A percentile compares a stretch with the other conserved stretches of the same genome.
Evolutionary conservation across 2,113 vertebrate species (phyloP).

Genomic region (Tympanuchus pallidicinctus): DNA sequence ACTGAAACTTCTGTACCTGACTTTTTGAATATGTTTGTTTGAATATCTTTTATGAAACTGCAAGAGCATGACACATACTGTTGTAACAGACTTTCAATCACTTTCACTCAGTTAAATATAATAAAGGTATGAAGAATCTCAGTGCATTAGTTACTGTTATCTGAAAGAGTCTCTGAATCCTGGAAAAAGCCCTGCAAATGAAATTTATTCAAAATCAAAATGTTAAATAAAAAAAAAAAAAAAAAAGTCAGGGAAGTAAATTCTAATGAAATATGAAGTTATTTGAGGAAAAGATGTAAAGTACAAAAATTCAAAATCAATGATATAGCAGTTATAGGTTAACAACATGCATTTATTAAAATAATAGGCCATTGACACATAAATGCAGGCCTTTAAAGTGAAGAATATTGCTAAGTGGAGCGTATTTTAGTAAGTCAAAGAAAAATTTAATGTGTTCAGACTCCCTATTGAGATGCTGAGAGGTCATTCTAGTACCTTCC

Average conservation of each 20-base stretch:
- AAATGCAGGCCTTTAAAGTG: background rate
- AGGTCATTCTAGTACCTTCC: rapidly evolving
- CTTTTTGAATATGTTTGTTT: background rate
- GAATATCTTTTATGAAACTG: background rate
- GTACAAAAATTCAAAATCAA: background rate
- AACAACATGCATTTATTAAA: background rate
- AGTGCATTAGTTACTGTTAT: background rate
- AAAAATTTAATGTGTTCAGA: too few species aligned
- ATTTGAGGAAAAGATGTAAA: background rate
- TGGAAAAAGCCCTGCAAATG: background rate
- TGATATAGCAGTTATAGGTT: background rate
- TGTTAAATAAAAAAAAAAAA: too few species aligned
- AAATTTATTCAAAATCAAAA: background rate
- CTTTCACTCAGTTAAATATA: background rate
- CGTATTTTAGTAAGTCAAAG: background rate
- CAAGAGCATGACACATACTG: background rate
- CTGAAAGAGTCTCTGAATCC: background rate
- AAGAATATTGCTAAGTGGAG: background rate
- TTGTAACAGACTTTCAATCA: background rate
- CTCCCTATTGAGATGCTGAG: rapidly evolving
- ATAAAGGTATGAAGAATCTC: background rate
- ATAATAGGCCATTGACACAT: background rate
- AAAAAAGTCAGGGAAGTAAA: background rate
- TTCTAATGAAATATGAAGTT: background rate
- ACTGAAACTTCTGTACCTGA: background rate